Evolutionary conservation across 1,140 invertebrate species (phyloP).

Genomic region (Diploscapter pachys): DNA sequence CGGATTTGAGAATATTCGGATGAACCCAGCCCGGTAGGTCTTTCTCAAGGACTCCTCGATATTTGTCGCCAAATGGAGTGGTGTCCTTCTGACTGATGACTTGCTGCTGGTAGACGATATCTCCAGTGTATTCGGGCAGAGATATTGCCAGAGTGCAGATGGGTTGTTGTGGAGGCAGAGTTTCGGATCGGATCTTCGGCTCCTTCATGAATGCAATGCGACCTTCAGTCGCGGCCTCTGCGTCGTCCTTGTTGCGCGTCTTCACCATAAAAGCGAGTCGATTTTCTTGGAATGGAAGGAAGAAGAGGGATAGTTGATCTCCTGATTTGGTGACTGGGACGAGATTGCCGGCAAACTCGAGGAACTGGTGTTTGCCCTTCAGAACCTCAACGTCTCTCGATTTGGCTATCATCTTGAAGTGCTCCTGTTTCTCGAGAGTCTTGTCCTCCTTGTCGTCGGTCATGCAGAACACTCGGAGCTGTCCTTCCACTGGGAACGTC

Average conservation of each 20-base stretch:
- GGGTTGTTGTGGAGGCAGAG: constrained; percentile 83
- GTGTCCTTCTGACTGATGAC: constrained; percentile 17
- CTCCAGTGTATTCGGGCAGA: constrained; percentile 68
- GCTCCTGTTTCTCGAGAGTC: constrained; percentile 91
- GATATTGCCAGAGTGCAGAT: constrained; percentile 94
- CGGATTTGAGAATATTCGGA: constrained; percentile 24
- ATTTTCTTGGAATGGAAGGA: constrained; percentile 96
- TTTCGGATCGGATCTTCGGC: constrained; percentile 81
- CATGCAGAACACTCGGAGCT: constrained; percentile 88
- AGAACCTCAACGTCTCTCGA: constrained; percentile 94
- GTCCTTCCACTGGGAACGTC: constrained; percentile 85
- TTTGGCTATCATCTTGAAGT: constrained; percentile 94
- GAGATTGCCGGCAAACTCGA: constrained; percentile 96
- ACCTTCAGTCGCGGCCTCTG: constrained; percentile 64
- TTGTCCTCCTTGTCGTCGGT: constrained; percentile 99
- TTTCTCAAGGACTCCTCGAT: constrained; percentile 39
- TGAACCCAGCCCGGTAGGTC: constrained; percentile 26
- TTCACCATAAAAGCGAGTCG: constrained; percentile 66
- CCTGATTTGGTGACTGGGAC: constrained; percentile 95
- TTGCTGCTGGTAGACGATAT: constrained; percentile 28
- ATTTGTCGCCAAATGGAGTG: constrained; percentile 33
- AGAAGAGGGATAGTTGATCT: constrained; percentile 89
- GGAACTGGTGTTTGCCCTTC: constrained; percentile 86
- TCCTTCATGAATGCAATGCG: constrained; percentile 94
- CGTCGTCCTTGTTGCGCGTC: constrained; percentile 54